These are phyloP conservation scores for Drosophila emarginata DNA, from an alignment of 2,888 invertebrate species.

Conservation along the genomic window DNA sequence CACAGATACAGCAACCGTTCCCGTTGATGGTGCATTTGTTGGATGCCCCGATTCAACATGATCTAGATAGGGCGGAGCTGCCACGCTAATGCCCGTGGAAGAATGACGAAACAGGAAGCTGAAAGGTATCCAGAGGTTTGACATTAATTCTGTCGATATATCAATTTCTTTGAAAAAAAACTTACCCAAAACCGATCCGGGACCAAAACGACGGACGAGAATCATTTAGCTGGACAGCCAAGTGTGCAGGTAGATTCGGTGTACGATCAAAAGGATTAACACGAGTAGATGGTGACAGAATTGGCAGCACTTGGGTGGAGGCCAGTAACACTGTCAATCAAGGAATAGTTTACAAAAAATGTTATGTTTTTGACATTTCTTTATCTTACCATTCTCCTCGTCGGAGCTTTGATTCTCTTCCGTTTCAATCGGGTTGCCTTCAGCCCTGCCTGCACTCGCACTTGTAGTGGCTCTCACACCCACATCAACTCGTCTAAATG, in stretches of 20 bases:
- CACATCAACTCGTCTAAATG: conserved; percentile 69
- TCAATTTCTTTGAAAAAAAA: background rate
- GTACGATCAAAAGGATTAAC: conserved; percentile 82
- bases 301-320: conserved; percentile 35
- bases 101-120: conserved; percentile 64
- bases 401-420: conserved; percentile 75
- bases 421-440: conserved; percentile 40
- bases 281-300: conserved; percentile 47
- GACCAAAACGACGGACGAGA: conserved; percentile 68
- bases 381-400: conserved; percentile 79
- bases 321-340: conserved; percentile 66
- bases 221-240: conserved; percentile 68
- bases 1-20: conserved; percentile 38
- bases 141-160: background rate
- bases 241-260: conserved; percentile 77
- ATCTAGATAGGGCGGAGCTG: conserved; percentile 78
- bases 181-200: conserved; percentile 70
- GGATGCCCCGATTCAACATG: conserved; percentile 52
- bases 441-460: background rate
- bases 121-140: background rate
- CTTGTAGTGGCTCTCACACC: conserved; percentile 1
- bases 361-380: background rate
- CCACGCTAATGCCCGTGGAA: conserved; percentile 67
- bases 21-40: conserved; percentile 34
- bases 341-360: background rate